These are phyloP conservation scores for Caenorhabditis macrosperma DNA, from an alignment of 2,888 invertebrate genomes.

Conservation along the genomic window DNA sequence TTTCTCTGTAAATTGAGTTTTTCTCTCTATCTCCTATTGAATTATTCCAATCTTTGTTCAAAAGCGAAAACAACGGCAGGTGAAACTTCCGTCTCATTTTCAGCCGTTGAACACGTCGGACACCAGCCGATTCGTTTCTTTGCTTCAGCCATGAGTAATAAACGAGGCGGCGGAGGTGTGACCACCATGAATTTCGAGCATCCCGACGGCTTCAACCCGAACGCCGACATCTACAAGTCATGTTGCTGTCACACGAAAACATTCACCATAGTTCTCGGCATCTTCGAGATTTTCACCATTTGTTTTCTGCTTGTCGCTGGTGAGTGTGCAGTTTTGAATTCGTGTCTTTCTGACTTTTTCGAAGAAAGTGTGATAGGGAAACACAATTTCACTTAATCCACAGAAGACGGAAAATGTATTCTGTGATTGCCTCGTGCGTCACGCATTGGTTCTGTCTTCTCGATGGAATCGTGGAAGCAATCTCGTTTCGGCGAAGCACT, in stretches of 20 bases:
- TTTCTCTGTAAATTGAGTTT: too few relatives aligned
- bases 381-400: too few relatives aligned
- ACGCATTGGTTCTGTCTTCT: too few relatives aligned
- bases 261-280: constrained; percentile 75
- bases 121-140: neutral
- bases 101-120: neutral
- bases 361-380: too few relatives aligned
- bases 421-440: too few relatives aligned
- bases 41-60: too few relatives aligned
- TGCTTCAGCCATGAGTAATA: neutral
- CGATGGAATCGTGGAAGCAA: too few relatives aligned
- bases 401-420: too few relatives aligned
- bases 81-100: neutral
- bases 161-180: neutral
- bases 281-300: constrained; percentile 77
- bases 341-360: neutral
- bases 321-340: too few relatives aligned
- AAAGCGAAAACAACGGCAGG: neutral
- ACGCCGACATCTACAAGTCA: constrained; percentile 60
- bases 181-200: constrained; percentile 28
- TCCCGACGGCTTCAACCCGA: constrained; percentile 68
- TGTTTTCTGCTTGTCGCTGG: constrained; percentile 78
- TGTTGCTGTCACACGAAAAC: constrained; percentile 73
- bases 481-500: too few relatives aligned
- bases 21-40: too few relatives aligned